Evolutionary conservation across 2,797 vertebrate genomes (phyloP).

Genomic region (Rhynchonycteris naso): DNA sequence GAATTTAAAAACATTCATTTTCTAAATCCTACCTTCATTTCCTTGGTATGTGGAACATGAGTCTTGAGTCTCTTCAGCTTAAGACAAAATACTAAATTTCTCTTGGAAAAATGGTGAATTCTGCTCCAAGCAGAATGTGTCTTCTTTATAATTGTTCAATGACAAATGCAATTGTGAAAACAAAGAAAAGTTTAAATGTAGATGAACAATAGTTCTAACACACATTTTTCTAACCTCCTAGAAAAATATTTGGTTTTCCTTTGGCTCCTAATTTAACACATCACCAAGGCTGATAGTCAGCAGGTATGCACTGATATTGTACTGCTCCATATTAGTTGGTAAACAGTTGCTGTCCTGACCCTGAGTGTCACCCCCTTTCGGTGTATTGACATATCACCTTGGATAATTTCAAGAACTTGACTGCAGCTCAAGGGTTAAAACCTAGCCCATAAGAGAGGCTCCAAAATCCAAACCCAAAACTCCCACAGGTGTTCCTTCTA

Average conservation of each 20-base stretch:
- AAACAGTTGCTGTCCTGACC: neutral
- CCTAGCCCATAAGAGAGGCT: neutral
- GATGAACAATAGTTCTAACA: neutral
- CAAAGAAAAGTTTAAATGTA: neutral
- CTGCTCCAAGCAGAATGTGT: neutral
- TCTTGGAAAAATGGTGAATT: neutral
- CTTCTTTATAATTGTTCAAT: slow-evolving; percentile 2
- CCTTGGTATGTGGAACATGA: slow-evolving; percentile 9
- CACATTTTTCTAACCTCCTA: neutral
- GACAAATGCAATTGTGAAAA: neutral
- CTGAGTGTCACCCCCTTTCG: accelerated
- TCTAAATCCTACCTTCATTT: neutral
- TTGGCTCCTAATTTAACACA: neutral
- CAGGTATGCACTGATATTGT: neutral
- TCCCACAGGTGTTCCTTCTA: neutral
- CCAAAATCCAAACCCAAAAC: neutral
- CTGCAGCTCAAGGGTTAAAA: neutral
- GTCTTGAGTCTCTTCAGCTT: neutral
- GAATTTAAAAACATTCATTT: slow-evolving; percentile 57
- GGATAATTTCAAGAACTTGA: neutral
- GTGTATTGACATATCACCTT: neutral
- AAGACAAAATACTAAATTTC: neutral
- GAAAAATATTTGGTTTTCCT: neutral
- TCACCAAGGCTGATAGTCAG: neutral
- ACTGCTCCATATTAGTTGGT: neutral